Percentiles rank a stretch among this genome's conserved stretches.
These are phyloP conservation scores for Ambastaia sidthimunki DNA, from an alignment of 2,797 vertebrate species.

Conservation along the genomic window DNA sequence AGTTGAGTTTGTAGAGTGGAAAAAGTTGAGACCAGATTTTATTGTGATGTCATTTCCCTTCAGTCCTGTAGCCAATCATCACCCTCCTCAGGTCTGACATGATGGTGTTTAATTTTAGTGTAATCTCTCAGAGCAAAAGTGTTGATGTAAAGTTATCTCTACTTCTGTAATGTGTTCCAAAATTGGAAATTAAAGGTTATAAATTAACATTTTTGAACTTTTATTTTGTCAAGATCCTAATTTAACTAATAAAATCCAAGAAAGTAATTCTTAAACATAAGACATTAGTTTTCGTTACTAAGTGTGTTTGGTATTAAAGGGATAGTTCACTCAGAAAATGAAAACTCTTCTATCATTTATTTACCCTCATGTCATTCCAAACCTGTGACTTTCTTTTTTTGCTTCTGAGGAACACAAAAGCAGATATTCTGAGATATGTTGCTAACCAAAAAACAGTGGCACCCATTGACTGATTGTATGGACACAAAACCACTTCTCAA, in stretches of 20 bases:
- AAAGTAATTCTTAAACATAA: neutral
- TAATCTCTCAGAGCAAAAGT: slow-evolving; percentile 3
- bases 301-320: slow-evolving; percentile 2
- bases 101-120: neutral
- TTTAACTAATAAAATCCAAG: neutral
- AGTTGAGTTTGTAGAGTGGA: neutral
- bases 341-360: too few species aligned
- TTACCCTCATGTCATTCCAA: too few species aligned
- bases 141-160: neutral
- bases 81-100: neutral
- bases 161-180: slow-evolving; percentile 9
- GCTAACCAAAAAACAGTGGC: too few species aligned
- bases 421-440: too few species aligned
- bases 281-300: slow-evolving; percentile 11
- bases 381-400: too few species aligned
- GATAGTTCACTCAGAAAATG: too few species aligned
- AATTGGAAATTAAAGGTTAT: slow-evolving; percentile 9
- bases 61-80: neutral
- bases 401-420: too few species aligned
- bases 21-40: neutral
- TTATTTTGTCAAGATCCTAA: neutral
- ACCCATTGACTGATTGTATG: too few species aligned
- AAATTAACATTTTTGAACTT: slow-evolving; percentile 1
- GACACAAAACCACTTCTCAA: too few species aligned
- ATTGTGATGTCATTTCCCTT: slow-evolving; percentile 12